Evolutionary conservation across 2,113 vertebrate species (phyloP).

Genomic region (Bubo bubo): DNA sequence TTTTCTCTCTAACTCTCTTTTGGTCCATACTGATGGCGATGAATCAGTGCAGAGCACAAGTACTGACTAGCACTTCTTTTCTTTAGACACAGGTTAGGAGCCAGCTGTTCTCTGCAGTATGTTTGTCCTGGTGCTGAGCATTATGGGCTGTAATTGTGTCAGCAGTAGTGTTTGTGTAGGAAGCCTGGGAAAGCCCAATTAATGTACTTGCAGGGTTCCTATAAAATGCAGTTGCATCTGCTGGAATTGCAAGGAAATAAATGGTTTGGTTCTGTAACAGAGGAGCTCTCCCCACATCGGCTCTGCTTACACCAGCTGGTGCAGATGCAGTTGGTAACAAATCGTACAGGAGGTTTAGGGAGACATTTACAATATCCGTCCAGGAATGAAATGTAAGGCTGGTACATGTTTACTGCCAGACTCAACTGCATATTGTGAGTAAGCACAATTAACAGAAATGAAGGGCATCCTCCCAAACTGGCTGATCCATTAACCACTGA

Average conservation of each 20-base stretch:
- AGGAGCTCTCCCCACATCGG: neutral
- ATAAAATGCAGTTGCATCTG: neutral
- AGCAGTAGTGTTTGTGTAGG: neutral
- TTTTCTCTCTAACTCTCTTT: neutral
- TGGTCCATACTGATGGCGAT: fast-evolving
- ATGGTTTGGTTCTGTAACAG: neutral
- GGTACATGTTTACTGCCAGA: neutral
- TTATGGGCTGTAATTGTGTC: too few relatives aligned
- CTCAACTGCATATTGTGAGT: neutral
- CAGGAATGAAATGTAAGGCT: neutral
- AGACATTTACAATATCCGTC: neutral
- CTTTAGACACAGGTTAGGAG: too few relatives aligned
- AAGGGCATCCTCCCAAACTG: neutral
- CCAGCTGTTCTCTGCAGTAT: neutral
- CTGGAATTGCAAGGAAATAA: neutral
- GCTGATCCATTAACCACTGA: neutral
- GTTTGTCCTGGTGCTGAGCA: neutral
- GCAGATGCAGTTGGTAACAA: neutral
- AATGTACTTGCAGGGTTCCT: neutral
- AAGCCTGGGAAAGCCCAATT: neutral
- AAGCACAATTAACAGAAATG: neutral
- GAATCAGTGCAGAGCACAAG: neutral
- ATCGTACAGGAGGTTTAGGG: neutral
- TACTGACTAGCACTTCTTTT: neutral
- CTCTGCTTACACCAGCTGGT: neutral